phyloP scores from a whole-genome alignment of 1,140 invertebrate species.

The Drosophila sulfurigaster region DNA sequence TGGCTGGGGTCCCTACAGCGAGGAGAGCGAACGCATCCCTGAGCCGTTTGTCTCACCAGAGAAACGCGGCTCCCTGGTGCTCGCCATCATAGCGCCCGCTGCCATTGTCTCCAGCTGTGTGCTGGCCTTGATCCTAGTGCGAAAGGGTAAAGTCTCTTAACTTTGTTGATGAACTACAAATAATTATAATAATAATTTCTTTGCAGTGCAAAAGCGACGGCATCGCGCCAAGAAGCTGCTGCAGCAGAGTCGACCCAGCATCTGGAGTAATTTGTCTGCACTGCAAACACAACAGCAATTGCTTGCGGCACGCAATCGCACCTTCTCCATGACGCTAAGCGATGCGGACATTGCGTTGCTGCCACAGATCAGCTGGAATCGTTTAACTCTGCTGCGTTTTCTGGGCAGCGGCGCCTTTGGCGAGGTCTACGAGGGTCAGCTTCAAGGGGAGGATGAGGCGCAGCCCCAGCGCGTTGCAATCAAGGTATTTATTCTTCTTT shows the following conservation, averaged over 20 bases:
- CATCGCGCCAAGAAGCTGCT: slow-evolving; percentile 75
- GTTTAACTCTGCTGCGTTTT: slow-evolving; percentile 94
- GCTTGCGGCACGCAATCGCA: slow-evolving; percentile 88
- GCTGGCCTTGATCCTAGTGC: slow-evolving; percentile 85
- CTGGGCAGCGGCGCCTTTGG: slow-evolving; percentile 98
- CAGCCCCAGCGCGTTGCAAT: slow-evolving; percentile 91
- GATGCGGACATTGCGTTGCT: slow-evolving; percentile 90
- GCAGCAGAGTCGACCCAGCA: slow-evolving; percentile 80
- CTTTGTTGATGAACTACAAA: no score
- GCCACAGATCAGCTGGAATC: slow-evolving; percentile 93
- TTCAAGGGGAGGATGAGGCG: slow-evolving; percentile 87
- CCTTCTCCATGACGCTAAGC: slow-evolving; percentile 90
- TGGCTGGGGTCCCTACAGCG: slow-evolving; percentile 91
- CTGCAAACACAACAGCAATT: slow-evolving; percentile 90
- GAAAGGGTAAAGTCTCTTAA: slow-evolving; percentile 68
- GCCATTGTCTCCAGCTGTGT: slow-evolving; percentile 84
- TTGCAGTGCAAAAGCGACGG: slow-evolving; percentile 63
- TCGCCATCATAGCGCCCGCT: slow-evolving; percentile 87
- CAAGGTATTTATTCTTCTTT: slow-evolving; percentile 87
- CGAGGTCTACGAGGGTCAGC: slow-evolving; percentile 96
- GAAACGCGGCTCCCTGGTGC: slow-evolving; percentile 85
- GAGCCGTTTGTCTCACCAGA: slow-evolving; percentile 79
- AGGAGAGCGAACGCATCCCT: slow-evolving; percentile 86
- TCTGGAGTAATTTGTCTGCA: slow-evolving; percentile 92
- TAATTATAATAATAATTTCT: no score